Evolutionary conservation across 2,113 vertebrate species (phyloP), one percentile per base, ranked within the genome.

Genomic region (Rhizomys pruinosus): DNA sequence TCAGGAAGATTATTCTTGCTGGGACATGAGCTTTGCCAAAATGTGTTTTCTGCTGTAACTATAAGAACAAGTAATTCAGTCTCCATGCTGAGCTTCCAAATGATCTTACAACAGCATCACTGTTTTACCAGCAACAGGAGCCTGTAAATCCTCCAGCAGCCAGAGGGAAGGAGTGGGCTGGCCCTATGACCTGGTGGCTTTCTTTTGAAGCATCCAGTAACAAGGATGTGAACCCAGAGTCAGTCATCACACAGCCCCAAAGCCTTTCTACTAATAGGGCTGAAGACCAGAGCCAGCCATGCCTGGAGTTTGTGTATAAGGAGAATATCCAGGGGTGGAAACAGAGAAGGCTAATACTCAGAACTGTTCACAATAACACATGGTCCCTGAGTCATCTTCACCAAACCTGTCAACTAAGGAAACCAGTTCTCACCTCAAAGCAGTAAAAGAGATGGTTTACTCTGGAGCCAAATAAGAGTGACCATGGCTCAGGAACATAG

Each of bases 231-330:
- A 63, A n/a, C 52, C 64, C 19, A 16, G 29, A 10, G 19, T 0
- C 25, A n/a, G n/a, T n/a, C n/a, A n/a, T 27, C 23, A 9, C 0
- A 10, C 37, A 34, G 52, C 13, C 59, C 52, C 77, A 27, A 4
- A 32, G 61, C 63, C 59, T 39, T 32, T 34, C 64, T 10, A 4
- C 57, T 8, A 0, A 13, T 0, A 20, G 42, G 12, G 52, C 55
- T 19, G 3, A 12, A 25, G 0, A 0, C 4, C 74, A 27, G 37
- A 1, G 39, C 59, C 0, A 11, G 0, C 9, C 1, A 1, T 25
- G 0, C 55, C 22, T n/a, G 80, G 32, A 37, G 63, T 52, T 13
- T 71, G 6, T 5, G 44, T 19, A 5, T 44, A 19, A 10, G 2
- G 29, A 69, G 23, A 37, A 16, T 34, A 34, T 57, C 22, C 23